Evolutionary conservation across 1,140 invertebrate genomes (phyloP), one percentile per base, ranked within the genome.

Genomic region (Holotrichia oblita): DNA sequence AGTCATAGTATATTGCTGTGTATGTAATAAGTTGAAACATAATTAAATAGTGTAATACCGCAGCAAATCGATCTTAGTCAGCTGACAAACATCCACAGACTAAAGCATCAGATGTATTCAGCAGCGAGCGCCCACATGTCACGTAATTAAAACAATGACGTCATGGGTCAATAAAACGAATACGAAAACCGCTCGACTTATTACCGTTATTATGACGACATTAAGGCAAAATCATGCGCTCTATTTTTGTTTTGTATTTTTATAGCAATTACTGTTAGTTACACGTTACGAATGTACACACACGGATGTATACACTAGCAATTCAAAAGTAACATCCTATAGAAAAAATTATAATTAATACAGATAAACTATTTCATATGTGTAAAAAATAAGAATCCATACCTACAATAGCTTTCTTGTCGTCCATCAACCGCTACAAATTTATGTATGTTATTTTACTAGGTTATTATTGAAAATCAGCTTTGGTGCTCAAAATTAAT

Each of bases 101-200:
- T 64, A 64, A 61, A n/a, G 61, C 61, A 64, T 64, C 61, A 64
- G 17, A 64, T 24, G 61, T 64, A 22, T 64, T 17, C 17, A 64
- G 61, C 61, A 64, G 24, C 22, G 61, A 64, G 61, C 61, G 61
- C 61, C 61, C 61, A 64, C 61, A 64, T 64, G 61, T 64, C 12
- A 20, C 61, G 61, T 64, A 64, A 64, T 64, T 64, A 64, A 64
- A 64, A 64, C 61, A 64, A 64, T 64, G 61, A 64, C 61, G 61
- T 64, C 61, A 64, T 64, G n/a, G 17, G 61, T 64, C 61, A 64
- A 64, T 64, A 64, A 64, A 64, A 64, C 61, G 61, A 64, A 64
- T 27, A 27, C 24, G 61, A 64, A 64, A 64, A 22, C 17, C 24
- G 61, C 17, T 22, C 24, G 9, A 4, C 61, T 64, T 48, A 48